Conservation (phyloP, 35 echinoderm and acorn worm genomes). For the Stichopus chloronotus region DNA sequence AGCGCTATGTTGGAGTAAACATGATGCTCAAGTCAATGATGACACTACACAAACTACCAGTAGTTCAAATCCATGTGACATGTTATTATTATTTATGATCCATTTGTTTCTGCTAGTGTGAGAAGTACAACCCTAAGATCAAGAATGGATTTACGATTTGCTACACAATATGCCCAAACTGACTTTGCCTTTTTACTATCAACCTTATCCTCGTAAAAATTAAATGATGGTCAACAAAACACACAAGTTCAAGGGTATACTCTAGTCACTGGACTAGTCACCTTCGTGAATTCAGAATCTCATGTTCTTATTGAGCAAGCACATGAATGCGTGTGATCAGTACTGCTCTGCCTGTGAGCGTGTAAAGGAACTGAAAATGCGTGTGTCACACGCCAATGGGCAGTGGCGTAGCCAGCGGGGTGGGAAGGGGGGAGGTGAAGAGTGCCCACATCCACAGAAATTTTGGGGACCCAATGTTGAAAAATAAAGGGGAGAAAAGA, state of each 20-base stretch:
- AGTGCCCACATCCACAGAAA: too few species aligned
- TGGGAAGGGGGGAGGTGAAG: too few species aligned
- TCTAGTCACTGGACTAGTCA: too few species aligned
- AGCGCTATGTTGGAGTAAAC: not conserved
- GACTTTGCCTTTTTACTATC: slow-evolving; percentile 9
- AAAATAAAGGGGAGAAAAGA: too few species aligned
- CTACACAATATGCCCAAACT: too few species aligned
- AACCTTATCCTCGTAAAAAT: not conserved
- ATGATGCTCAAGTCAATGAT: not conserved
- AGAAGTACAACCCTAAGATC: not conserved
- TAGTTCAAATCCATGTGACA: not conserved
- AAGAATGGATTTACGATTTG: not conserved
- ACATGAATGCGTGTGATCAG: not conserved
- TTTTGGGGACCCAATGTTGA: too few species aligned
- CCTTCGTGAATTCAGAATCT: too few species aligned
- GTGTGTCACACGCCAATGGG: slow-evolving; percentile 10
- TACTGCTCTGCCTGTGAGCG: slow-evolving; percentile 12
- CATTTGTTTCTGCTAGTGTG: not conserved
- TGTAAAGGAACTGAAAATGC: slow-evolving; percentile 10
- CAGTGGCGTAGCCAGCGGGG: too few species aligned
- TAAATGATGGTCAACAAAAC: slow-evolving; percentile 11
- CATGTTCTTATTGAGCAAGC: not conserved
- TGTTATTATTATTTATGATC: not conserved
- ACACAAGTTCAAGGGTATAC: not conserved
- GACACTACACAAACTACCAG: too few species aligned